phyloP scores from a whole-genome alignment of 2,888 invertebrate genomes.

The Polydrusus cervinus region DNA sequence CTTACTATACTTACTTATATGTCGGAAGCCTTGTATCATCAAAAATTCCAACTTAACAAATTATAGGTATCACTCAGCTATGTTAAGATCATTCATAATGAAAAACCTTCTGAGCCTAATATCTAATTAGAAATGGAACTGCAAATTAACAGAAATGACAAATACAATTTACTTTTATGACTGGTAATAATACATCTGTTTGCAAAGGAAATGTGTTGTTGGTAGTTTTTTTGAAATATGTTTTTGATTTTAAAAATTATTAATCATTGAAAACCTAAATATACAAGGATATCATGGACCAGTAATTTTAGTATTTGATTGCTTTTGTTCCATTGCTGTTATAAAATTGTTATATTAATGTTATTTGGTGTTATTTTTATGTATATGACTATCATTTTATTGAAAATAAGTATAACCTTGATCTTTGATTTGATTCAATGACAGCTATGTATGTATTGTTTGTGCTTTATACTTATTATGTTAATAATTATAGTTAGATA shows the following conservation, averaged over 20 bases:
- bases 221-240: constrained; percentile 1
- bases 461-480: constrained; percentile 4
- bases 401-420: background rate
- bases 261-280: background rate
- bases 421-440: background rate
- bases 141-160: background rate
- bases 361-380: background rate
- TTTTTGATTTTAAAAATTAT: constrained; percentile 2
- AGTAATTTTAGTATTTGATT: background rate
- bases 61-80: no score
- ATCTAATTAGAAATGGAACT: background rate
- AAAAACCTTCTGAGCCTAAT: background rate
- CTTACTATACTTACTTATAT: no score
- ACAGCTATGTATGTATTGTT: background rate
- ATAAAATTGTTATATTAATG: background rate
- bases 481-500: background rate
- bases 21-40: no score
- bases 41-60: no score
- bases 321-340: background rate
- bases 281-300: background rate
- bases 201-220: constrained; percentile 9
- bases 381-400: background rate
- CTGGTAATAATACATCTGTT: constrained; percentile 14
- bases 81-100: no score
- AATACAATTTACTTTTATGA: background rate